Percentiles rank a stretch among this genome's conserved stretches.
These are phyloP conservation scores for Synergus laeviventris DNA, from an alignment of 2,888 invertebrate species.

Conservation along the genomic window DNA sequence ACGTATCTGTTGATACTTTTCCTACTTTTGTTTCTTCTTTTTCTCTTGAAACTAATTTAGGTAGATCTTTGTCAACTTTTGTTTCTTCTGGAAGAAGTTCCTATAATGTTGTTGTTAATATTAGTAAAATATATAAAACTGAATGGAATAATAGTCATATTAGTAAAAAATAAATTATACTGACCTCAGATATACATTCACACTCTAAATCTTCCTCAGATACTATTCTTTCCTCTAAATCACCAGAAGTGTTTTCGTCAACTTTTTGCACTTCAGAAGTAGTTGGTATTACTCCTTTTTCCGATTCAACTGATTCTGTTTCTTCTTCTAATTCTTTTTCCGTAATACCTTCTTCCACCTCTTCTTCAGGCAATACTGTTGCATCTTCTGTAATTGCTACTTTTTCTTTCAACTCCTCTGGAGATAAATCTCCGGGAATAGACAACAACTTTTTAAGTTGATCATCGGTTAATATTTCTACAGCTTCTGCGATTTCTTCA, in stretches of 20 bases:
- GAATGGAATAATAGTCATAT: background rate
- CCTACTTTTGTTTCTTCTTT: background rate
- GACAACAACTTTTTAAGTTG: constrained; percentile 1
- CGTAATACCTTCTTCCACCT: background rate
- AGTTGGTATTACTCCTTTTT: background rate
- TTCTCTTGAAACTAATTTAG: background rate
- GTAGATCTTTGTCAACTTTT: background rate
- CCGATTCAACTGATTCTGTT: background rate
- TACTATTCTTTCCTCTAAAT: background rate
- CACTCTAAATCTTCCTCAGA: background rate
- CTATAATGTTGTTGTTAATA: background rate
- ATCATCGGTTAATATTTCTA: constrained; percentile 11
- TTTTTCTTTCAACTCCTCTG: background rate
- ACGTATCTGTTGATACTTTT: too few relatives aligned
- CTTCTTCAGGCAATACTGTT: background rate
- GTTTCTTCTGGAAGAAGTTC: background rate
- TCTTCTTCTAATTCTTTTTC: constrained; percentile 35
- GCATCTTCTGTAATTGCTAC: background rate
- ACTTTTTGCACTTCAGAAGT: background rate
- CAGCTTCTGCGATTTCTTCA: background rate
- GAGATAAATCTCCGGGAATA: constrained; percentile 12
- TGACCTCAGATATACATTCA: background rate
- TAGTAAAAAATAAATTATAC: background rate
- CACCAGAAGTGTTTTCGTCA: background rate
- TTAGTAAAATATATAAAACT: background rate